A percentile compares a stretch with the other conserved stretches of the same genome.
Conservation (phyloP, 2,113 vertebrate species). For the Struthio camelus region DNA sequence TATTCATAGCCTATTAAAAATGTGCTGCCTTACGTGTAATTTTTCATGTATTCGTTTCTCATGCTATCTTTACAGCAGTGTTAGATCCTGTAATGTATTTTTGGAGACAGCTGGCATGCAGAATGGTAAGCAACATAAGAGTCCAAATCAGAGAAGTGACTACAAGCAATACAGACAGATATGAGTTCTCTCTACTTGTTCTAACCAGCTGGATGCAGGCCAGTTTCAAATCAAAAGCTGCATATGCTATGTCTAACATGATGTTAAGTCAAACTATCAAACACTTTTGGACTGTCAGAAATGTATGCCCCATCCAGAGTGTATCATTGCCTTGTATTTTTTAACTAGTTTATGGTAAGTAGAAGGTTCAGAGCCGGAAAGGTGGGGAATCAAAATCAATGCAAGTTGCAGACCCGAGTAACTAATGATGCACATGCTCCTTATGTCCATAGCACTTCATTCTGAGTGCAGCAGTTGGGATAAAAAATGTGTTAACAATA, state of each 20-base stretch:
- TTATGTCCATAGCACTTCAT: neutral
- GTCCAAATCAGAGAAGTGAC: neutral
- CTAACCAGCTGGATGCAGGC: neutral
- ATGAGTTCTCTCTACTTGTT: neutral
- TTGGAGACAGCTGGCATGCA: neutral
- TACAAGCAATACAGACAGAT: neutral
- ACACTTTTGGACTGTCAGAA: neutral
- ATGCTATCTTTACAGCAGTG: neutral
- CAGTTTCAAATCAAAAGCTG: neutral
- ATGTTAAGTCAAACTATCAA: neutral
- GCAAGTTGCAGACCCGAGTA: neutral
- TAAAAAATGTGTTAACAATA: neutral
- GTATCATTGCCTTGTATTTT: neutral
- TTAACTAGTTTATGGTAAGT: neutral
- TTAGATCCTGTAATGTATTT: neutral
- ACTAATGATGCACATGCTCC: neutral
- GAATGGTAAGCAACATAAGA: neutral
- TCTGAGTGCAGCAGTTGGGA: neutral
- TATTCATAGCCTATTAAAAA: neutral
- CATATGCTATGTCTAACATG: neutral
- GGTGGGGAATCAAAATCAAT: neutral
- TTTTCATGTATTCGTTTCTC: neutral
- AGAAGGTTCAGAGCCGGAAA: neutral
- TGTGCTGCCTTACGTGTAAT: neutral
- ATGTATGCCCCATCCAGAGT: neutral